Conservation (phyloP, 1,140 invertebrate genomes). For the Oscheius sp. region DNA sequence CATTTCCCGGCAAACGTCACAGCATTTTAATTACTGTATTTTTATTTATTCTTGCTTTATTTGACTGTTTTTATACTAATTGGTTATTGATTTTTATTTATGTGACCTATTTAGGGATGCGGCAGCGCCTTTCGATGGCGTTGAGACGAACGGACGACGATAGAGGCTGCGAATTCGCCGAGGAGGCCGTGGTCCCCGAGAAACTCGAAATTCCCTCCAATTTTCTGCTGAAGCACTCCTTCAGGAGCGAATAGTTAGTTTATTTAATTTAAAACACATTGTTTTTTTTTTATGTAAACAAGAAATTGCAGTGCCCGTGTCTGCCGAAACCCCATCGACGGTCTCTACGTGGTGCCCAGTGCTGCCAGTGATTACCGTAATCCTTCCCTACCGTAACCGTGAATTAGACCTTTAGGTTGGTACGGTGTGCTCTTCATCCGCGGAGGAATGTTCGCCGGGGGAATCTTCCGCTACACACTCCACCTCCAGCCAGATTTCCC, state of each 20-base stretch:
- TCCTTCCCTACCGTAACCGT: neutral
- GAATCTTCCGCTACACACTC: conserved; percentile 7
- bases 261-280: neutral
- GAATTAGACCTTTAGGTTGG: neutral
- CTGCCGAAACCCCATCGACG: neutral
- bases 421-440: conserved; percentile 2
- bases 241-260: conserved; percentile 7
- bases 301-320: neutral
- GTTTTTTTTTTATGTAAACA: too few species aligned
- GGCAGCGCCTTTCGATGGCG: neutral
- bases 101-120: too few species aligned
- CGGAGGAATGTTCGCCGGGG: neutral
- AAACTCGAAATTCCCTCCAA: neutral
- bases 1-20: too few species aligned
- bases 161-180: neutral
- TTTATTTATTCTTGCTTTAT: too few species aligned
- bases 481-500: neutral
- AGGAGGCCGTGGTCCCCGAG: neutral
- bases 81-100: too few species aligned
- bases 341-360: conserved; percentile 1
- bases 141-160: neutral
- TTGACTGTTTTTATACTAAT: too few species aligned
- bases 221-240: neutral
- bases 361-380: neutral
- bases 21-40: too few species aligned